Evolutionary conservation across 2,888 invertebrate genomes (phyloP), one percentile per base, ranked within the genome.

Genomic region (Thelaira solivaga): DNA sequence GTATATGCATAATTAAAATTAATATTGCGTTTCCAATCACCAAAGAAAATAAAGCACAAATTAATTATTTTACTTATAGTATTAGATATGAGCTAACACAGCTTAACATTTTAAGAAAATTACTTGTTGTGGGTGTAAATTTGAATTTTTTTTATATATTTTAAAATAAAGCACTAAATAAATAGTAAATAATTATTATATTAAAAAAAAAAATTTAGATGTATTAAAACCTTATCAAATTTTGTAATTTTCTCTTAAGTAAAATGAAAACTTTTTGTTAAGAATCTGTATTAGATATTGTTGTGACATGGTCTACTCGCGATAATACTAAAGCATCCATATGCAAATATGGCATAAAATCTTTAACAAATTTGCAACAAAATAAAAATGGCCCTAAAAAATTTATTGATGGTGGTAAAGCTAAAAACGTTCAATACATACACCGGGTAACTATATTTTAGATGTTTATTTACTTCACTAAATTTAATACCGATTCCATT

Each of bases 301-400:
- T 94, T 18, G 93, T 95, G 13, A 96, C 96, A 82, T 96, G 96
- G 96, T 93, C 93, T 0, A 96, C 96, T 11, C 91, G 91, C 83
- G 92, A 93, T 85, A 89, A 93, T 80, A 93, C 95, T 0, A 83
- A 89, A 2, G 90, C 91, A 74, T 94, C 95, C 0, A 84, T 92
- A 11, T 96, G 95, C 20, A 92, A 94, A 86, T 96, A 93, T 86
- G 95, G 96, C 1, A 91, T 92, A 76, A 89, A 89, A 2, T 90
- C 90, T 2, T 90, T 93, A 83, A 88, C 91, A 13, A 69, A 76
- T 11, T 41, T 62, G 18, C 81, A 74, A 78, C 85, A 90, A 31
- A 89, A 88, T 55, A 91, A 91, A 0, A 80, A 69, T 1, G 94
- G 94, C 64, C 90, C 92, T 26, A 90, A 88, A 0, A 84, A 90